Evolutionary conservation across 2,888 invertebrate genomes (phyloP).

Genomic region (Folsomia manolachei): DNA sequence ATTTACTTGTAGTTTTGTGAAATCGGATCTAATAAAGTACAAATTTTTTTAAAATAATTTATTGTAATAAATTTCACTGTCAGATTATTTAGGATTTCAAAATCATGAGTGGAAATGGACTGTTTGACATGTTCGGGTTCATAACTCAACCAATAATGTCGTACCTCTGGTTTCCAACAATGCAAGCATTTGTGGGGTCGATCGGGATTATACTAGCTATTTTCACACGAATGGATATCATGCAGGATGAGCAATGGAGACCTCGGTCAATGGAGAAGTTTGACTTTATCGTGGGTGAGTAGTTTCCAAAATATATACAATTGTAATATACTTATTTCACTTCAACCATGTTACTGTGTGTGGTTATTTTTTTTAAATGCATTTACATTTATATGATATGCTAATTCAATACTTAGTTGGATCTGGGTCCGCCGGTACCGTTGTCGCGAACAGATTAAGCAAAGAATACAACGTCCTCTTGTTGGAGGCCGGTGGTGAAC

Average conservation of each 20-base stretch:
- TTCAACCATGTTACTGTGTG: too few relatives aligned
- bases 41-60: too few relatives aligned
- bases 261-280: not conserved
- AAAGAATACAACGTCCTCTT: slow-evolving; percentile 21
- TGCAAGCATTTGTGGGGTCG: slow-evolving; percentile 6
- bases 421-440: slow-evolving; percentile 25
- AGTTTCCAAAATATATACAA: not conserved
- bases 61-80: too few relatives aligned
- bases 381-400: too few relatives aligned
- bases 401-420: too few relatives aligned
- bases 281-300: slow-evolving; percentile 14
- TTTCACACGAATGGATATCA: slow-evolving; percentile 7
- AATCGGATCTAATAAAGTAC: not conserved
- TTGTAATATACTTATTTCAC: too few relatives aligned
- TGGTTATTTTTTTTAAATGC: too few relatives aligned
- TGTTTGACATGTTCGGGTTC: not conserved
- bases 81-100: not conserved
- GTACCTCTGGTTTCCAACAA: slow-evolving; percentile 4
- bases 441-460: slow-evolving; percentile 29
- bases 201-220: slow-evolving; percentile 8
- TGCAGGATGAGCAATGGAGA: slow-evolving; percentile 10
- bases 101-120: not conserved
- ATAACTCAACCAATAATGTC: slow-evolving; percentile 3
- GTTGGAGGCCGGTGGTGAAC: slow-evolving; percentile 36
- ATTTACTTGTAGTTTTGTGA: not conserved